These are phyloP conservation scores for Oncorhynchus mykiss DNA, from an alignment of 2,113 vertebrate genomes.

Conservation along the genomic window DNA sequence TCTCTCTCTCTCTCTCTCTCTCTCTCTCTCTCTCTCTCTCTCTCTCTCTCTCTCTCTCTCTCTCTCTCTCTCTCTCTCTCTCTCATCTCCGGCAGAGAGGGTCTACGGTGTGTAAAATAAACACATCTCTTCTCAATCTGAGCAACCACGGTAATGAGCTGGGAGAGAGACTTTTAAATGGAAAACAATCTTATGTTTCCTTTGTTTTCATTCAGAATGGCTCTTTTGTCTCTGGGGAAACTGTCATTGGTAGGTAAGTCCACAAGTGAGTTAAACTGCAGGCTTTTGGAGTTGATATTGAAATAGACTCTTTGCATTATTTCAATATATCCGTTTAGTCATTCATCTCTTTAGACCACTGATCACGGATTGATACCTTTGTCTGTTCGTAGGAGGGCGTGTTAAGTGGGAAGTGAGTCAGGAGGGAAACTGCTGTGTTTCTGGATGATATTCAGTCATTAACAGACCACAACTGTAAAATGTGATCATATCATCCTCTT, in stretches of 20 bases:
- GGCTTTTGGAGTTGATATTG: not conserved
- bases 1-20: not conserved
- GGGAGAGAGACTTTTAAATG: not conserved
- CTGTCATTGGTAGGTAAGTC: not conserved
- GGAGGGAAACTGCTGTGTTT: constrained; percentile 48
- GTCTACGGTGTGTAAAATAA: constrained; percentile 1
- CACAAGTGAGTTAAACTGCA: not conserved
- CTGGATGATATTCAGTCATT: constrained; percentile 44
- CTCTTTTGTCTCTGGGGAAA: not conserved
- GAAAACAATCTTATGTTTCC: not conserved
- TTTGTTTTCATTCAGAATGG: not conserved
- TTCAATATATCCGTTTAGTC: too few relatives aligned
- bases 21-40: not conserved
- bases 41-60: not conserved
- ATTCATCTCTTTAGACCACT: constrained; percentile 40
- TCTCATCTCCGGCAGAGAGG: not conserved
- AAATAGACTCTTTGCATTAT: too few relatives aligned
- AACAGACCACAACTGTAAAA: constrained; percentile 52
- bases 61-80: not conserved
- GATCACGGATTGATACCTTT: constrained; percentile 27
- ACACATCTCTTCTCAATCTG: constrained; percentile 4
- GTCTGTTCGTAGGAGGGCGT: constrained; percentile 21
- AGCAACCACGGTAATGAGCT: not conserved
- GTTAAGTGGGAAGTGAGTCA: constrained; percentile 60
- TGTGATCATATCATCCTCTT: constrained; percentile 40